Conservation (phyloP, 2,797 vertebrate genomes). For the Cirrhinus molitorella region DNA sequence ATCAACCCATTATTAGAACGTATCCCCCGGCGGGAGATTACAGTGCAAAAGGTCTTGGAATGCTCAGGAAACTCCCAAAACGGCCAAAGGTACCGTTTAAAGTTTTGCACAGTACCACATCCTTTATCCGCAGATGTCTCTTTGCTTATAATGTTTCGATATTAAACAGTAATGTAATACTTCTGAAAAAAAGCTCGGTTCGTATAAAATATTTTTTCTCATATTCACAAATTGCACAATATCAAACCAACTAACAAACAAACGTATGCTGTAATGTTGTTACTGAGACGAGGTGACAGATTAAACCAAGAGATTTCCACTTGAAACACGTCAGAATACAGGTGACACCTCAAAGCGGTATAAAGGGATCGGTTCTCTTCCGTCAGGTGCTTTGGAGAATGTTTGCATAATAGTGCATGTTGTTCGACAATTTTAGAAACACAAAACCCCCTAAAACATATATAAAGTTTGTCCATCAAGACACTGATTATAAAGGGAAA, state of each 20-base stretch:
- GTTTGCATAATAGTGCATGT: conserved; percentile 51
- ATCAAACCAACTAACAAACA: conserved; percentile 57
- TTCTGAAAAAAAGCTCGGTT: conserved; percentile 49
- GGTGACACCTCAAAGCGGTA: conserved; percentile 3
- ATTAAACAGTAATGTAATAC: conserved; percentile 55
- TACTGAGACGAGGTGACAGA: conserved; percentile 44
- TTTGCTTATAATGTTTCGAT: conserved; percentile 34
- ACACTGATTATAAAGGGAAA: background rate
- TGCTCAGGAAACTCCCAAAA: conserved; percentile 53
- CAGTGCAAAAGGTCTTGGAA: conserved; percentile 66
- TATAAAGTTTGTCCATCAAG: conserved; percentile 38
- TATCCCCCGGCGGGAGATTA: conserved; percentile 50
- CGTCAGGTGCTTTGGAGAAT: conserved; percentile 42
- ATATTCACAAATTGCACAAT: conserved; percentile 63
- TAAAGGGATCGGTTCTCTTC: background rate
- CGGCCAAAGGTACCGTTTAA: conserved; percentile 33
- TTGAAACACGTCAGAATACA: conserved; percentile 56
- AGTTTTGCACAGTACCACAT: conserved; percentile 52
- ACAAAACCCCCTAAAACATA: conserved; percentile 9
- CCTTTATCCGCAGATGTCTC: background rate
- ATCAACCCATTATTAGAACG: conserved; percentile 48
- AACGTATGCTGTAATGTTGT: conserved; percentile 53
- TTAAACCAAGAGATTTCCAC: conserved; percentile 44
- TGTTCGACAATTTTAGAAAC: conserved; percentile 16
- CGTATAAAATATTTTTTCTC: conserved; percentile 46